A percentile compares a stretch with the other conserved stretches of the same genome.
These are phyloP conservation scores for Anabacerthia variegaticeps DNA, from an alignment of 2,797 vertebrate genomes.

Conservation along the genomic window DNA sequence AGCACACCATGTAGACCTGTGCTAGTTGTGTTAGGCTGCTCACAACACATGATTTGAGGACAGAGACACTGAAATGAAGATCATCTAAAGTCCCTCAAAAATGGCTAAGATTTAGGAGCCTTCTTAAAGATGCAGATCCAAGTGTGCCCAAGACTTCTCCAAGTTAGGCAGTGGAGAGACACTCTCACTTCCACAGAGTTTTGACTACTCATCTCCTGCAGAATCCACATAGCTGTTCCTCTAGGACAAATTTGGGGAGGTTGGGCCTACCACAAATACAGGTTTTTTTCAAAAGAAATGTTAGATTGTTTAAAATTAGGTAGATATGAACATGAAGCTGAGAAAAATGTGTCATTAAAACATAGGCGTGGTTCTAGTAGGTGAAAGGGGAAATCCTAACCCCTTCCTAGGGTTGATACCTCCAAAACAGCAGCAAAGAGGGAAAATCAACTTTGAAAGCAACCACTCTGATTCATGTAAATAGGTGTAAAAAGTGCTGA, in stretches of 20 bases:
- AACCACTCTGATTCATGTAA: not conserved
- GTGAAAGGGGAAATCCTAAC: not conserved
- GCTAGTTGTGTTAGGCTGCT: not conserved
- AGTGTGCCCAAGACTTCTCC: not conserved
- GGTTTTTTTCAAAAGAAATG: not conserved
- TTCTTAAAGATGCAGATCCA: not conserved
- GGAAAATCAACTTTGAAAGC: not conserved
- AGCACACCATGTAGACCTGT: not conserved
- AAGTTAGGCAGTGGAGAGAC: not conserved
- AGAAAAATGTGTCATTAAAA: not conserved
- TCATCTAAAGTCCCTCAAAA: not conserved
- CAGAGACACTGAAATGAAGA: not conserved
- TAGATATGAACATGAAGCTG: not conserved
- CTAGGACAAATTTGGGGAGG: not conserved
- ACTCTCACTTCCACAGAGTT: not conserved
- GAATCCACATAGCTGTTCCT: not conserved
- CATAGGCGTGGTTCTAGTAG: not conserved
- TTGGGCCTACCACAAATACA: not conserved
- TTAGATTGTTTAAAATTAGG: not conserved
- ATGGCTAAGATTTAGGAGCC: not conserved
- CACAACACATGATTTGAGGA: not conserved
- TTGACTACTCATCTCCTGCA: not conserved
- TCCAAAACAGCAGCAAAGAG: not conserved
- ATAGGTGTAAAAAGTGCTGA: not conserved
- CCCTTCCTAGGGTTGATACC: not conserved